Conservation (phyloP, 2,888 invertebrate species). For the Rhopalosiphum nymphaeae region DNA sequence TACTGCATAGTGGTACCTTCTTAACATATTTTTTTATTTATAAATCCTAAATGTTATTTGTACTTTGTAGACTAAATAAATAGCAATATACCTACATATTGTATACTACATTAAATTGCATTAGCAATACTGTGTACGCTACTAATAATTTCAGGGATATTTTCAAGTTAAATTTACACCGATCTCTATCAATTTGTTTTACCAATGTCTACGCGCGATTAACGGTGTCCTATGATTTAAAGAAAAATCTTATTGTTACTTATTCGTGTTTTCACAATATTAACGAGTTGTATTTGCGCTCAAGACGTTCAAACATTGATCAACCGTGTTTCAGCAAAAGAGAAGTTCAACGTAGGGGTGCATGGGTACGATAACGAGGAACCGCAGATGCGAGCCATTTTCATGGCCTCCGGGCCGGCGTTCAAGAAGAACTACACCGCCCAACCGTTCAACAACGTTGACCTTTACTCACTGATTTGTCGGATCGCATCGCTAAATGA, state of each 20-base stretch:
- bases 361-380: constrained; percentile 79
- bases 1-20: too few species aligned
- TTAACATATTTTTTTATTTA: neutral
- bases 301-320: neutral
- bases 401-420: constrained; percentile 79
- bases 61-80: neutral
- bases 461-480: constrained; percentile 75
- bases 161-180: neutral
- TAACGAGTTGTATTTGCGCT: neutral
- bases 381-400: constrained; percentile 78
- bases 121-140: neutral
- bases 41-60: neutral
- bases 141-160: neutral
- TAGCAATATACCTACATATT: neutral
- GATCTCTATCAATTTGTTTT: neutral
- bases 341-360: constrained; percentile 70
- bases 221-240: neutral
- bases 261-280: neutral
- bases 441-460: constrained; percentile 76
- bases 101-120: neutral
- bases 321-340: neutral
- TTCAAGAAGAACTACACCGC: constrained; percentile 73
- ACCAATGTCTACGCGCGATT: neutral
- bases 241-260: neutral
- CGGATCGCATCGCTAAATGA: constrained; percentile 65